These are phyloP conservation scores for Lottia scabra DNA, from an alignment of 2,888 invertebrate genomes.

Conservation along the genomic window DNA sequence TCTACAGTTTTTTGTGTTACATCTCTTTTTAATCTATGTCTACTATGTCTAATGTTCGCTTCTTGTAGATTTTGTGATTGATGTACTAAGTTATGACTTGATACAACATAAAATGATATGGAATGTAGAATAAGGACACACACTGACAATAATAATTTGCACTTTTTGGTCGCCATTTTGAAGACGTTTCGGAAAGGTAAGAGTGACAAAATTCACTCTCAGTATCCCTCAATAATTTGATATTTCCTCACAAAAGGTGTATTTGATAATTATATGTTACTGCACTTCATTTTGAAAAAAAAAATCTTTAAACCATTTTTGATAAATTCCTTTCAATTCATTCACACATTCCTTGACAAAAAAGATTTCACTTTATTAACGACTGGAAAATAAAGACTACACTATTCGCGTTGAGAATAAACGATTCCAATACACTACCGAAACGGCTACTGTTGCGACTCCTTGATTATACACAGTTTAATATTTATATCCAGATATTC, in stretches of 20 bases:
- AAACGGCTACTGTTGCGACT: no score
- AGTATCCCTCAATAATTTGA: no score
- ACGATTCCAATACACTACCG: neutral
- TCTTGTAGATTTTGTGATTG: no score
- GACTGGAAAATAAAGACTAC: neutral
- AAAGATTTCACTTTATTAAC: neutral
- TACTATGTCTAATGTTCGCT: neutral
- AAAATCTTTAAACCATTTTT: no score
- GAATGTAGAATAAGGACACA: conserved; percentile 8
- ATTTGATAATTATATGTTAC: no score
- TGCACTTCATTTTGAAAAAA: no score
- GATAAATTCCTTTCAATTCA: neutral
- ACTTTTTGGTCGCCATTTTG: conserved; percentile 14
- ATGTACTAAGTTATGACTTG: neutral
- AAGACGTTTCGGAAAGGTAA: neutral
- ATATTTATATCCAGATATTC: neutral
- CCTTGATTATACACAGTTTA: no score
- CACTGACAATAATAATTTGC: conserved; percentile 7
- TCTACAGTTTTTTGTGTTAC: neutral
- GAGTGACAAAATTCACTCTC: neutral
- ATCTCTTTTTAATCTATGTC: conserved; percentile 9
- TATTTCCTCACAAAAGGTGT: no score
- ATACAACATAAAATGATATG: neutral
- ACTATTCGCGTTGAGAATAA: neutral
- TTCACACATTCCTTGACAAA: neutral